phyloP scores from a whole-genome alignment of 1,140 invertebrate species.

The Halesus radiatus region DNA sequence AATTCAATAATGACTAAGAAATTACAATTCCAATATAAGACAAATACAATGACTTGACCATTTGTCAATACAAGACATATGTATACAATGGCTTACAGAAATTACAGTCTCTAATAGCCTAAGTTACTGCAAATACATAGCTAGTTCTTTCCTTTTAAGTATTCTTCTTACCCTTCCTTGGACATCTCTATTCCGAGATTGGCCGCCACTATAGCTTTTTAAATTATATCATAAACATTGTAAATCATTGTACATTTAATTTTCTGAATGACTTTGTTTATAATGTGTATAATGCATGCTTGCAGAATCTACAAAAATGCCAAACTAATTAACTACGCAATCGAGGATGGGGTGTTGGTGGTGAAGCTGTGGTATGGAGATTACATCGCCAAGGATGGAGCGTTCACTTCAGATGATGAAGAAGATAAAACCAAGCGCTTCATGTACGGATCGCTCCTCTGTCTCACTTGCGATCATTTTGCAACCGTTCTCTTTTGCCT shows the following conservation, averaged over 20 bases:
- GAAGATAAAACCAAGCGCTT: slow-evolving; percentile 67
- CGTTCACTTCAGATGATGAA: not conserved
- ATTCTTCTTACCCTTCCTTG: no score
- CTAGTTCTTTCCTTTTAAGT: no score
- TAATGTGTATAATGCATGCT: slow-evolving; percentile 19
- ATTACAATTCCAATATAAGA: no score
- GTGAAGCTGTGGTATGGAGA: slow-evolving; percentile 20
- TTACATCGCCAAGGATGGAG: not conserved
- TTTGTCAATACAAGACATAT: no score
- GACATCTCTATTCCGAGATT: no score
- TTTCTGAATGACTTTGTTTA: not conserved
- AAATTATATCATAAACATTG: not conserved
- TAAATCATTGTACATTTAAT: not conserved
- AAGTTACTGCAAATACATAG: no score
- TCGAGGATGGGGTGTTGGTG: not conserved
- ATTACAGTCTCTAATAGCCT: no score
- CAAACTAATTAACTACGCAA: not conserved
- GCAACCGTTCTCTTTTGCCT: slow-evolving; percentile 76
- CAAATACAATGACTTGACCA: no score
- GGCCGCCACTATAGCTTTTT: no score
- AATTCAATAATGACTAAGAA: no score
- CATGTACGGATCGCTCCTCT: slow-evolving; percentile 80
- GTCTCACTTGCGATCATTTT: slow-evolving; percentile 80
- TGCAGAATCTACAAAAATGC: slow-evolving; percentile 58
- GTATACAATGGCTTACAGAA: no score